Base-by-base conservation (phyloP, 2,888 invertebrate genomes). In the Abscondita cerata region DNA sequence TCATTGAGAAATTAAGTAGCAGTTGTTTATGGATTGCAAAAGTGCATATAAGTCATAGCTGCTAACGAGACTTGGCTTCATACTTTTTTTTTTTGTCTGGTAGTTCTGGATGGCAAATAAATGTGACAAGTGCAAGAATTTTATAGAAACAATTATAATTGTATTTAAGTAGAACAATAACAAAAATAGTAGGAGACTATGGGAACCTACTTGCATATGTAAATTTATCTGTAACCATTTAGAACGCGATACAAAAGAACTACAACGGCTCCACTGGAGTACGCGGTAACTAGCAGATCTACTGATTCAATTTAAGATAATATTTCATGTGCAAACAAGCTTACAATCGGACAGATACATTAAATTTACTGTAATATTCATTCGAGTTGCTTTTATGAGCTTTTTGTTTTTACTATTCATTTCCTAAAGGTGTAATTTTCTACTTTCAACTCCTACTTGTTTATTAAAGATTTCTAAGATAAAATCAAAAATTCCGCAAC, bases 281-380 rank as follows among this genome's bases (percentile, higher is more conserved):
- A 71, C 70, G 72, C 72, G 72, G 70, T 73, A 70, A 68, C 71
- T 72, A 73, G 70, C 70, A 66, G 69, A 71, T 72, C 71, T 65
- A 72, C 73, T 68, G 75, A 75, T 75, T 75, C 73, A 75, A 75
- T 76, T 75, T 75, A 69, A 75, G 75, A 75, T 75, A 74, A 75
- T 76, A 76, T 73, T 75, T 75, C 76, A 76, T 73, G 70, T 66
- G 68, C 66, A 72, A 75, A 75, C 75, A 75, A 74, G 75, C 71
- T 68, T 65, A 71, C 72, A 60, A 72, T 68, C 72, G 67, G 75
- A 75, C 75, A 75, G 74, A 70, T 73, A 74, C 74, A 73, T 72
- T 73, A 70, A 70, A 69, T 70, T 62, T 41, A 60, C 57, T 57
- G 57, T 64, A 64, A 64, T 64, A 64, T 64, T 64, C 58, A 55